Conservation (phyloP, 2,888 invertebrate species). For the Acanthacorydalis orientalis region DNA sequence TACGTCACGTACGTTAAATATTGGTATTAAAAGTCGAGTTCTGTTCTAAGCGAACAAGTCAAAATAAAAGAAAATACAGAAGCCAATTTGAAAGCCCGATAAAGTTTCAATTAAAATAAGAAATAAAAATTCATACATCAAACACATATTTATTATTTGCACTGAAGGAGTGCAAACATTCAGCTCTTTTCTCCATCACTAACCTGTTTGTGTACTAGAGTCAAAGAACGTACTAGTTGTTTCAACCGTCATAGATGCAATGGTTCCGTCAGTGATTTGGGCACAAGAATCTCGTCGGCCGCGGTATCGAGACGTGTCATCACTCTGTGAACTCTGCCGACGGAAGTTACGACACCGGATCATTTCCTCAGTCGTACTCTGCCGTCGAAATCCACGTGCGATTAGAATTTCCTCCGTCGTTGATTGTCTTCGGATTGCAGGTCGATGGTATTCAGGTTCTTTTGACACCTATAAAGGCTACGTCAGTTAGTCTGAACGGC, state of each 20-base stretch:
- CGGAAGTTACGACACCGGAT: conserved; percentile 80
- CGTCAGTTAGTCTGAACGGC: too few relatives aligned
- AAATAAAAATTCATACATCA: too few relatives aligned
- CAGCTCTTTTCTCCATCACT: neutral
- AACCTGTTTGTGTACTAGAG: conserved; percentile 83
- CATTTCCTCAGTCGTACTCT: conserved; percentile 87
- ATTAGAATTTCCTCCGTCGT: conserved; percentile 85
- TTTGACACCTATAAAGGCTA: conserved; percentile 4
- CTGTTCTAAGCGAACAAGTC: too few relatives aligned
- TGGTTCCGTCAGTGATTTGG: conserved; percentile 80
- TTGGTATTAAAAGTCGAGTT: too few relatives aligned
- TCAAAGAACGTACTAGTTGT: conserved; percentile 86
- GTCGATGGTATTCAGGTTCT: conserved; percentile 28
- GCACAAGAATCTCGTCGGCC: conserved; percentile 73
- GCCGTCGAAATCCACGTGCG: conserved; percentile 74
- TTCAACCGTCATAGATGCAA: conserved; percentile 85
- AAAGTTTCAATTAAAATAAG: too few relatives aligned
- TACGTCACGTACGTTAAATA: too few relatives aligned
- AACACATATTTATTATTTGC: too few relatives aligned
- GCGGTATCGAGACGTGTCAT: conserved; percentile 53
- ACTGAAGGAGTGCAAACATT: neutral
- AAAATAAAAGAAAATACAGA: too few relatives aligned
- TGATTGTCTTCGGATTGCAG: conserved; percentile 69
- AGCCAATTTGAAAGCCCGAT: too few relatives aligned
- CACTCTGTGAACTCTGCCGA: conserved; percentile 80